phyloP scores from a whole-genome alignment of 2,888 invertebrate genomes.

The Eupithecia exiguata region DNA sequence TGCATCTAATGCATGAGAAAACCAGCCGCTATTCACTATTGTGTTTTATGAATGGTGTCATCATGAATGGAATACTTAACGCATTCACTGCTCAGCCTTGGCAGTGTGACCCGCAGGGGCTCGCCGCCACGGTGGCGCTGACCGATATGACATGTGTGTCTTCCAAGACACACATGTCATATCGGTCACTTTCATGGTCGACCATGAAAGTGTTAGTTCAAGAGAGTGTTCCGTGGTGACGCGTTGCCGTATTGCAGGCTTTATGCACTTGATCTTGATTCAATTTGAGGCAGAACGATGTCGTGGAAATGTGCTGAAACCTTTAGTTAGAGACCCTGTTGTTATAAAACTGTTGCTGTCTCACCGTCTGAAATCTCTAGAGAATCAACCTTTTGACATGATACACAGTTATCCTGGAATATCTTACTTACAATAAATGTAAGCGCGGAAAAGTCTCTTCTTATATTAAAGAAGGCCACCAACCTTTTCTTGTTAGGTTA shows the following conservation, averaged over 20 bases:
- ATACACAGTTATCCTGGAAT: neutral
- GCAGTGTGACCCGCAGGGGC: no score
- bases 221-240: neutral
- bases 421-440: neutral
- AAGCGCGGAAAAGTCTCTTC: neutral
- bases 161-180: no score
- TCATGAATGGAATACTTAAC: no score
- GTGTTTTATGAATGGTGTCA: neutral
- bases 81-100: no score
- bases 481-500: no score
- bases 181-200: no score
- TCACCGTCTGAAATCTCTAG: neutral
- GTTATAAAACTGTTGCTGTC: neutral
- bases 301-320: neutral
- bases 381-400: neutral
- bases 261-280: neutral
- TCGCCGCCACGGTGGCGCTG: no score
- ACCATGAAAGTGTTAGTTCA: no score
- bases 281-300: no score
- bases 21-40: neutral
- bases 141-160: no score
- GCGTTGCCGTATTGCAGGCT: neutral
- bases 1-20: neutral
- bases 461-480: no score
- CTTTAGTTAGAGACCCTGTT: no score